These are phyloP conservation scores for Chymomyza procnemis DNA, from an alignment of 2,888 invertebrate genomes.

Conservation along the genomic window DNA sequence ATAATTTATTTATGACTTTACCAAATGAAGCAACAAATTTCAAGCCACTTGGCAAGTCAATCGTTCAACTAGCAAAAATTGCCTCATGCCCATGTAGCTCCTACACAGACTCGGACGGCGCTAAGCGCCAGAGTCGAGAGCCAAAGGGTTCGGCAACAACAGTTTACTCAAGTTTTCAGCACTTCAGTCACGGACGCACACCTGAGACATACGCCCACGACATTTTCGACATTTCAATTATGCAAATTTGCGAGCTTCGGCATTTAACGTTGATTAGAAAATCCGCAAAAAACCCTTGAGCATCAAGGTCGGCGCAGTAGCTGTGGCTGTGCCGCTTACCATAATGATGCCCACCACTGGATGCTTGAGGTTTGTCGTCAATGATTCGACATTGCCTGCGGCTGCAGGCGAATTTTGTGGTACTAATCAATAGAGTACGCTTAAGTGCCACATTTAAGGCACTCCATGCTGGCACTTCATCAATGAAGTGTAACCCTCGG, in stretches of 20 bases:
- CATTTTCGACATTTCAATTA: constrained; percentile 60
- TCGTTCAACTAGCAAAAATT: constrained; percentile 34
- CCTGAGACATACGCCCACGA: constrained; percentile 13
- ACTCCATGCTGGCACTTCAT: constrained; percentile 21
- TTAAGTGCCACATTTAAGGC: constrained; percentile 5
- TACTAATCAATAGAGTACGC: constrained; percentile 12
- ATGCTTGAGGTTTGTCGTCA: not conserved
- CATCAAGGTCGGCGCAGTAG: not conserved
- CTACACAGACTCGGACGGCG: not conserved
- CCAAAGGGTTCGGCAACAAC: not conserved
- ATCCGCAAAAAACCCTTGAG: constrained; percentile 57
- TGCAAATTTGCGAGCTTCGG: constrained; percentile 58
- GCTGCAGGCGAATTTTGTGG: constrained; percentile 5
- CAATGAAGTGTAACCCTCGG: constrained; percentile 69
- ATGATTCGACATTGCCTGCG: not conserved
- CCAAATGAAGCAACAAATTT: constrained; percentile 71
- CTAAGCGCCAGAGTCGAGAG: not conserved
- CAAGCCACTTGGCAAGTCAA: constrained; percentile 64
- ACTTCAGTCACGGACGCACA: constrained; percentile 41
- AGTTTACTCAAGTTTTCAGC: constrained; percentile 32
- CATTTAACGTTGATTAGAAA: constrained; percentile 62
- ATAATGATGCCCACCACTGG: not conserved
- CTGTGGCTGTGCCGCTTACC: not conserved
- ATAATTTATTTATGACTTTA: constrained; percentile 65
- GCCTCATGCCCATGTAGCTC: not conserved